A percentile compares a stretch with the other conserved stretches of the same genome.
Conservation (phyloP, 2,888 invertebrate species). For the Phortica okadai region DNA sequence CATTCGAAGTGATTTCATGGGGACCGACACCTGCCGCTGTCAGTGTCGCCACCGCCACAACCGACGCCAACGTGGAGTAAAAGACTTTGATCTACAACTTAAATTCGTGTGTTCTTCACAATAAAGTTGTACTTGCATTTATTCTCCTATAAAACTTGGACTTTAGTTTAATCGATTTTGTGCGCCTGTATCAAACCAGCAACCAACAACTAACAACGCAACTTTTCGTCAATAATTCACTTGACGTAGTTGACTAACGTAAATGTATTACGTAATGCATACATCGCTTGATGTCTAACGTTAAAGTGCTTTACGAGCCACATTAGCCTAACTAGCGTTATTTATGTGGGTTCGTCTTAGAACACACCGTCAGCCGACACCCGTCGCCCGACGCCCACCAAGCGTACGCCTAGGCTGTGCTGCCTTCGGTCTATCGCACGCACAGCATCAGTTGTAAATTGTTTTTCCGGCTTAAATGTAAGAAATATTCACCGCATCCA, state of each 20-base stretch:
- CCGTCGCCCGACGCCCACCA: not conserved
- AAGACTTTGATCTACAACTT: not conserved
- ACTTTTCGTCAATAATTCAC: slow-evolving; percentile 26
- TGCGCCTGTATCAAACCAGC: not conserved
- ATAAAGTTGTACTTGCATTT: not conserved
- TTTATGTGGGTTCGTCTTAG: slow-evolving; percentile 46
- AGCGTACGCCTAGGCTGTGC: not conserved
- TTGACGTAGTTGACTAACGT: slow-evolving; percentile 6
- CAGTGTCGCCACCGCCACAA: not conserved
- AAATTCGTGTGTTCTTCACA: not conserved
- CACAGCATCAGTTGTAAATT: slow-evolving; percentile 59
- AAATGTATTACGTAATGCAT: slow-evolving; percentile 12
- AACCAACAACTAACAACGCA: not conserved
- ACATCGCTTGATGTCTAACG: slow-evolving; percentile 32
- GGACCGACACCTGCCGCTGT: slow-evolving; percentile 52
- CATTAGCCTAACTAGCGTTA: slow-evolving; percentile 60
- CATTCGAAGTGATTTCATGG: slow-evolving; percentile 67
- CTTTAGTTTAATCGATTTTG: slow-evolving; percentile 9
- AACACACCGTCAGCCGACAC: not conserved
- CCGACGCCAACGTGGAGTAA: not conserved
- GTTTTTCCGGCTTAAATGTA: slow-evolving; percentile 60
- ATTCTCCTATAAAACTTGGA: not conserved
- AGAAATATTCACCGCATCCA: slow-evolving; percentile 59
- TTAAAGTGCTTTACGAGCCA: slow-evolving; percentile 55
- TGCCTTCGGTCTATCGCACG: slow-evolving; percentile 30